Evolutionary conservation across 2,888 invertebrate species (phyloP).

Genomic region (Pollenia amentaria): DNA sequence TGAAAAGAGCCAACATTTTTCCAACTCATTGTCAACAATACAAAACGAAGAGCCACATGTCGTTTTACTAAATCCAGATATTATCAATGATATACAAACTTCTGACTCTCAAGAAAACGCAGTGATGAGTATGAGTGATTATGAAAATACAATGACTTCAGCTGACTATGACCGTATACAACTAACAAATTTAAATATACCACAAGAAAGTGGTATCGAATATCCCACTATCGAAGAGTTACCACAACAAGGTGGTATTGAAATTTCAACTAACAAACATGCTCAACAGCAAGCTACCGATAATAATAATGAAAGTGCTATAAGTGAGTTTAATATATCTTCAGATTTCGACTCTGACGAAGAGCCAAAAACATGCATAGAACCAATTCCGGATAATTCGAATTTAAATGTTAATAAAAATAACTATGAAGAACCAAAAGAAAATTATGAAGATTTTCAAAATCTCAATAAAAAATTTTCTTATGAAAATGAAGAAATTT

Average conservation of each 20-base stretch:
- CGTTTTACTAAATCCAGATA: conserved; percentile 34
- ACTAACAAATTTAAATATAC: background rate
- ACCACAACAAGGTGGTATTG: background rate
- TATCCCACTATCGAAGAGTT: conserved; percentile 9
- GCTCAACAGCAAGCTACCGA: background rate
- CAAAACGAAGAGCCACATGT: conserved; percentile 9
- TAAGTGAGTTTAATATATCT: background rate
- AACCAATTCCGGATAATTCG: background rate
- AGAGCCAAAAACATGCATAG: background rate
- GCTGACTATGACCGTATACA: background rate
- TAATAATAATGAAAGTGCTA: background rate
- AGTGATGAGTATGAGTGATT: background rate
- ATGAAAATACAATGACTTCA: background rate
- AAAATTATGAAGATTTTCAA: background rate
- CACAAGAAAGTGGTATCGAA: background rate
- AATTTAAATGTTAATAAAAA: background rate
- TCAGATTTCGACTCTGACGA: background rate
- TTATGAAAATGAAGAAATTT: background rate
- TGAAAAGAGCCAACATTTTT: background rate
- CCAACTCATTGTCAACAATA: background rate
- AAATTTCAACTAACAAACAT: background rate
- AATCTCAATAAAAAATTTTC: background rate
- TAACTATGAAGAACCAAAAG: background rate
- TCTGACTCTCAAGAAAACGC: background rate
- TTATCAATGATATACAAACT: conserved; percentile 44